Conservation (phyloP, 2,797 vertebrate genomes). For the Notolepis coatsorum region DNA sequence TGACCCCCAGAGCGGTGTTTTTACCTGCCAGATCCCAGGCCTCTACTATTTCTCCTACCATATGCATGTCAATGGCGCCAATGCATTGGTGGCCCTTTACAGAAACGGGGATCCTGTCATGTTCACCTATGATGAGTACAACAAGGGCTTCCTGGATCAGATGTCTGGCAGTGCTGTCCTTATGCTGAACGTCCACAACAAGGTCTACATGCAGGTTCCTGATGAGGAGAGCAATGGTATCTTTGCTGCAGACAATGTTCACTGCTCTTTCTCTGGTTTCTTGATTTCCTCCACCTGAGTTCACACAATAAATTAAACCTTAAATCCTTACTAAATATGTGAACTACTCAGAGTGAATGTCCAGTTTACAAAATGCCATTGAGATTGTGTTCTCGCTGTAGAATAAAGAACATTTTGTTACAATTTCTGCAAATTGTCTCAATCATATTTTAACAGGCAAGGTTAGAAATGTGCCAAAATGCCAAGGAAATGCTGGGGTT, state of each 20-base stretch:
- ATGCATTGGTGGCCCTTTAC: constrained; percentile 93
- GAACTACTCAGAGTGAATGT: constrained; percentile 57
- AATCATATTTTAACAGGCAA: constrained; percentile 23
- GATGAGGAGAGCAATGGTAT: constrained; percentile 93
- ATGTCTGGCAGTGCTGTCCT: constrained; percentile 93
- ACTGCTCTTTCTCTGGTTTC: constrained; percentile 97
- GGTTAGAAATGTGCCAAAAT: constrained; percentile 22
- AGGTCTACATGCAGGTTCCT: constrained; percentile 92
- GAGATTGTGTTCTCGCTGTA: constrained; percentile 34
- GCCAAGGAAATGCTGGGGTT: constrained; percentile 5
- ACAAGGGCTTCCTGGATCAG: constrained; percentile 96
- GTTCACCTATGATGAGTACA: constrained; percentile 95
- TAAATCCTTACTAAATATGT: constrained; percentile 57
- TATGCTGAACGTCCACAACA: constrained; percentile 87
- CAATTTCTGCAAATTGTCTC: constrained; percentile 45
- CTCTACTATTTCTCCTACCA: constrained; percentile 96
- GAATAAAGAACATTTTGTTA: constrained; percentile 33
- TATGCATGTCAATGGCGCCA: constrained; percentile 93
- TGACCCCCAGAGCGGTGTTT: constrained; percentile 89
- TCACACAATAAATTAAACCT: constrained; percentile 61
- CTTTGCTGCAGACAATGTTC: constrained; percentile 93
- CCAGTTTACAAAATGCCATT: constrained; percentile 48
- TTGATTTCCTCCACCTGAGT: constrained; percentile 91
- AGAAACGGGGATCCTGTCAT: constrained; percentile 90
- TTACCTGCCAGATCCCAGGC: constrained; percentile 92